Conservation (phyloP, 2,113 vertebrate species). For the Rhagologus leucostigma region DNA sequence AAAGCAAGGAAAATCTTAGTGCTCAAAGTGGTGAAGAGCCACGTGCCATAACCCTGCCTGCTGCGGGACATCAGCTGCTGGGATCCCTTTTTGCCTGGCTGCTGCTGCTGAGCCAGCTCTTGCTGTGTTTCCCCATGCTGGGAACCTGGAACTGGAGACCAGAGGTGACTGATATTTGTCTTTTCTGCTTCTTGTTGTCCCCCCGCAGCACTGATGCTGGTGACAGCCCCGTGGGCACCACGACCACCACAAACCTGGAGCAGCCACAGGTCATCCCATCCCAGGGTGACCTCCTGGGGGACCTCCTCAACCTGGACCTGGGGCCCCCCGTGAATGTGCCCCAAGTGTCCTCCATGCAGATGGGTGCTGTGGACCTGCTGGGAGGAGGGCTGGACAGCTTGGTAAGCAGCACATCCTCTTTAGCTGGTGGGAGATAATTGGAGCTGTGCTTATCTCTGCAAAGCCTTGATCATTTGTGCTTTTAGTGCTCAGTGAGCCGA, state of each 20-base stretch:
- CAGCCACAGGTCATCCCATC: conserved; percentile 91
- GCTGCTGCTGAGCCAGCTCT: neutral
- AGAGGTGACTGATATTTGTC: neutral
- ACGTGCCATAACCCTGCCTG: neutral
- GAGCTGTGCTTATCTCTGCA: conserved; percentile 34
- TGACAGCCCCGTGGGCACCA: conserved; percentile 89
- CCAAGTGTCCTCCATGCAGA: conserved; percentile 91
- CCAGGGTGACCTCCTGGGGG: conserved; percentile 93
- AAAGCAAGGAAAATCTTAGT: neutral
- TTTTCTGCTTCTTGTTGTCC: neutral
- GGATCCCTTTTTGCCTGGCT: neutral
- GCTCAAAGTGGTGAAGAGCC: neutral
- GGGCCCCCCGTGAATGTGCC: conserved; percentile 92
- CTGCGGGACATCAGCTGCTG: neutral
- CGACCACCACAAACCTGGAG: conserved; percentile 78
- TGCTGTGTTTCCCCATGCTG: neutral
- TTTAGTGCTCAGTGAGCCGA: neutral
- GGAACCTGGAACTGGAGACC: neutral
- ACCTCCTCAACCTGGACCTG: conserved; percentile 93
- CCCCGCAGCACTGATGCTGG: conserved; percentile 84
- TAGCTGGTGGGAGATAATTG: neutral
- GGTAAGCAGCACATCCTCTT: conserved; percentile 76
- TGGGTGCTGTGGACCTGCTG: conserved; percentile 94
- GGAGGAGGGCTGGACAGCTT: conserved; percentile 94
- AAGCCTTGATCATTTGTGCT: neutral